These are phyloP conservation scores for Stictonetta naevosa DNA, from an alignment of 2,113 vertebrate genomes.

Conservation along the genomic window DNA sequence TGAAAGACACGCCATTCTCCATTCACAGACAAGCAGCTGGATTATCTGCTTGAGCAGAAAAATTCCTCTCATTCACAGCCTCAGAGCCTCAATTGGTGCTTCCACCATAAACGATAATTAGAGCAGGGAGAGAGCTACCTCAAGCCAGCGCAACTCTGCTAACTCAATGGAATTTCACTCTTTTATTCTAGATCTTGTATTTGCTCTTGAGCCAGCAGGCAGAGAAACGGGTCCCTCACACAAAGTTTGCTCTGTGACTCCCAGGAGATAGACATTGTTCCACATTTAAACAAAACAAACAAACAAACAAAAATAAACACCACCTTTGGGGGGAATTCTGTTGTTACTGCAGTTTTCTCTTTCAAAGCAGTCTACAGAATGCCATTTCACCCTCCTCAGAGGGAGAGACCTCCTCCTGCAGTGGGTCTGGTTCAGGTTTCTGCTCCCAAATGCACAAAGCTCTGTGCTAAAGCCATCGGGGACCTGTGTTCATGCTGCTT, in stretches of 20 bases:
- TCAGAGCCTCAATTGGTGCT: neutral
- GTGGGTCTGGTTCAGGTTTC: neutral
- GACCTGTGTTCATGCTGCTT: neutral
- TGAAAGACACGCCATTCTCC: slow-evolving; percentile 7
- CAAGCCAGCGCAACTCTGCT: neutral
- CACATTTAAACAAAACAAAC: neutral
- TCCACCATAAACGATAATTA: slow-evolving; percentile 27
- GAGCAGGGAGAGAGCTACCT: neutral
- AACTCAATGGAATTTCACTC: neutral
- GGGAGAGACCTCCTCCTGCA: neutral
- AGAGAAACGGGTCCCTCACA: neutral
- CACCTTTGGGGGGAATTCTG: neutral
- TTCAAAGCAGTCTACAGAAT: neutral
- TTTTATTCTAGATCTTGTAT: neutral
- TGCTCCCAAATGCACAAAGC: neutral
- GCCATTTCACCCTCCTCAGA: neutral
- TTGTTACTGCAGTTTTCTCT: neutral
- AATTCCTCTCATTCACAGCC: slow-evolving; percentile 24
- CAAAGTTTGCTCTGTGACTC: neutral
- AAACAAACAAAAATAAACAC: neutral
- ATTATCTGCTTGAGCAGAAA: slow-evolving; percentile 35
- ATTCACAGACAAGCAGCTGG: slow-evolving; percentile 1
- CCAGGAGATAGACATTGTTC: neutral
- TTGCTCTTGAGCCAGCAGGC: neutral
- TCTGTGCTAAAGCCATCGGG: neutral